Conservation (phyloP, 2,797 vertebrate genomes). For the Miichthys miiuy region DNA sequence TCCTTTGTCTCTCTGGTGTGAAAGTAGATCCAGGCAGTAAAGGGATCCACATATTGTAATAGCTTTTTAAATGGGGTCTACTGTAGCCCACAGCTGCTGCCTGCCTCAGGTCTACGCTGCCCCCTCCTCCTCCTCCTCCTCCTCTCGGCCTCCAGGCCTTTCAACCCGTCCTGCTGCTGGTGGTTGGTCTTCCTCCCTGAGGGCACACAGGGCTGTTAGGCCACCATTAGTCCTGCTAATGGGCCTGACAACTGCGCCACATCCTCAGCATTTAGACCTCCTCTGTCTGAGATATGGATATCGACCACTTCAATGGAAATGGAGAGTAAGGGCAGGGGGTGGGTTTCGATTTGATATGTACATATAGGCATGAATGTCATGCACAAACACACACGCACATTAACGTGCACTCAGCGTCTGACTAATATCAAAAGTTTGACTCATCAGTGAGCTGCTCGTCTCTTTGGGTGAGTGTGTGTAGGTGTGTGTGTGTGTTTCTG, state of each 20-base stretch:
- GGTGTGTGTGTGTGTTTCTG: conserved; percentile 20
- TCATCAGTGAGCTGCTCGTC: conserved; percentile 5
- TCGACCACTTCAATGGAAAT: conserved; percentile 77
- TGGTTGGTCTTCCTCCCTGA: conserved; percentile 76
- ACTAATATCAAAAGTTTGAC: conserved; percentile 41
- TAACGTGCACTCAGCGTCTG: conserved; percentile 33
- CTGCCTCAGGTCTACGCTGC: conserved; percentile 49
- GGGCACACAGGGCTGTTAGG: conserved; percentile 76
- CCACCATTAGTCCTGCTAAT: conserved; percentile 82
- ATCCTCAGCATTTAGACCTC: conserved; percentile 79
- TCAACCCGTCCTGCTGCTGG: conserved; percentile 71
- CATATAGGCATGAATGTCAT: conserved; percentile 50
- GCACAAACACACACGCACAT: conserved; percentile 31
- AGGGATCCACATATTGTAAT: conserved; percentile 70
- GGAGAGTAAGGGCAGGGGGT: conserved; percentile 48
- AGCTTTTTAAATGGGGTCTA: conserved; percentile 73
- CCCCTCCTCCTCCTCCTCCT: background rate
- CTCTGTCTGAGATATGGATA: conserved; percentile 77
- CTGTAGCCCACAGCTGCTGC: conserved; percentile 69
- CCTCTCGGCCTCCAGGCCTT: conserved; percentile 53
- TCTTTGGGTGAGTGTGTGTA: conserved; percentile 17
- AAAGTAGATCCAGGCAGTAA: conserved; percentile 64
- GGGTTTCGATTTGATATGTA: conserved; percentile 61
- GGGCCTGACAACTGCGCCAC: conserved; percentile 76
- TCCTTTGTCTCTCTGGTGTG: conserved; percentile 40